Evolutionary conservation across 2,888 invertebrate species (phyloP).

Genomic region (Drosophila flavopinicola): DNA sequence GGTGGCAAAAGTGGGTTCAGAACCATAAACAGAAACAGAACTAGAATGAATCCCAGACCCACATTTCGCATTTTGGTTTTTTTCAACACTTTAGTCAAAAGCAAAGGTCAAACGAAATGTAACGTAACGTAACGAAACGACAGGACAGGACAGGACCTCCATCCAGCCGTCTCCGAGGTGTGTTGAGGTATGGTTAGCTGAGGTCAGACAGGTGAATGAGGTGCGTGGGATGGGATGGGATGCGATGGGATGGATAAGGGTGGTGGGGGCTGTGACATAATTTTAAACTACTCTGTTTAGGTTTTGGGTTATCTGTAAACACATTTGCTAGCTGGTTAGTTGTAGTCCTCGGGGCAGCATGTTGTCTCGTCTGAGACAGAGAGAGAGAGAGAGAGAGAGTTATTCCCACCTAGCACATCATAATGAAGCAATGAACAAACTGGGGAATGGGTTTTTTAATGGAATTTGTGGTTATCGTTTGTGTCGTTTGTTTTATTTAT

Average conservation of each 20-base stretch:
- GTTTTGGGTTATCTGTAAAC: constrained; percentile 45
- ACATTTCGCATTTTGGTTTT: constrained; percentile 33
- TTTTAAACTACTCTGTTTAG: constrained; percentile 39
- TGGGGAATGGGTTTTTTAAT: constrained; percentile 60
- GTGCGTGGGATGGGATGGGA: background rate
- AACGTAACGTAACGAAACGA: constrained; percentile 42
- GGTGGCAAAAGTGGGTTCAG: constrained; percentile 6
- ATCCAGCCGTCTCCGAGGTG: constrained; percentile 11
- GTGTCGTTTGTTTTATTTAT: constrained; percentile 66
- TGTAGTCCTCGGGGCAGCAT: constrained; percentile 5
- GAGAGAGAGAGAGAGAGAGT: background rate
- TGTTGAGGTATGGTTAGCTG: constrained; percentile 7
- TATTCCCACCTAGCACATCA: constrained; percentile 48
- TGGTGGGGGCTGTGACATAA: constrained; percentile 51
- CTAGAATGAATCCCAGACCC: constrained; percentile 16
- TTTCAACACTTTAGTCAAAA: constrained; percentile 53
- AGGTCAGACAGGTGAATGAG: constrained; percentile 50
- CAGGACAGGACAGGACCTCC: constrained; percentile 5
- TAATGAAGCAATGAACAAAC: constrained; percentile 59
- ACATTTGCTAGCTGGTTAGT: constrained; percentile 51
- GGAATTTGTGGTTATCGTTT: constrained; percentile 64
- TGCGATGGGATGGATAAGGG: no score
- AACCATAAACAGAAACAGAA: constrained; percentile 11
- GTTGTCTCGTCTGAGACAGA: background rate
- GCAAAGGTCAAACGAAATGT: constrained; percentile 59